Evolutionary conservation across 2,797 vertebrate species (phyloP).

Genomic region (Lacerta bilineata): DNA sequence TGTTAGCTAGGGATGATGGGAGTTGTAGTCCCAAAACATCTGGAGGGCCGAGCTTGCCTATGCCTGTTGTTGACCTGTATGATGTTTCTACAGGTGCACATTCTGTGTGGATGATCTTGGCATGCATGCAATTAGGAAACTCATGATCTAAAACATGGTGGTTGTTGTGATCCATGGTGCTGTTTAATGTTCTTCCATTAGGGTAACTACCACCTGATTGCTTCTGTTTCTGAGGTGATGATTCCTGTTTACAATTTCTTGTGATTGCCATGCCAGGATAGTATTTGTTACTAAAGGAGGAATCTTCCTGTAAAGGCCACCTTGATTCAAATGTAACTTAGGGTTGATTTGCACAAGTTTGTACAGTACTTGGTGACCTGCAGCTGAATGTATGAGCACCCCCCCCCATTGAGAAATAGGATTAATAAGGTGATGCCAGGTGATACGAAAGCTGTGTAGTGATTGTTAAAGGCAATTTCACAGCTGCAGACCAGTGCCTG

Average conservation of each 20-base stretch:
- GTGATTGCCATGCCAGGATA: background rate
- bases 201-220: background rate
- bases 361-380: background rate
- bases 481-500: background rate
- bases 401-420: background rate
- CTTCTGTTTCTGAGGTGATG: background rate
- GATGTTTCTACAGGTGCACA: background rate
- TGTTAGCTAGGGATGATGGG: too few relatives aligned
- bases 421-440: background rate
- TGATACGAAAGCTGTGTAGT: conserved; percentile 11
- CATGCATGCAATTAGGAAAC: background rate
- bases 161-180: too few relatives aligned
- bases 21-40: too few relatives aligned
- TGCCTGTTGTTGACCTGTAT: background rate
- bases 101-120: background rate
- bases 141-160: background rate
- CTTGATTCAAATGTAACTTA: conserved; percentile 40
- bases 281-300: conserved; percentile 1
- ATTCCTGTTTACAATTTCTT: background rate
- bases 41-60: too few relatives aligned
- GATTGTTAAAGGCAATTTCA: background rate
- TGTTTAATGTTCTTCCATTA: background rate
- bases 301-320: conserved; percentile 6
- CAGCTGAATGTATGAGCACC: background rate
- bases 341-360: conserved; percentile 6